Percentiles rank a stretch among this genome's conserved stretches.
Evolutionary conservation across 2,888 invertebrate genomes (phyloP).

Genomic region (Ditylenchus weischeri): DNA sequence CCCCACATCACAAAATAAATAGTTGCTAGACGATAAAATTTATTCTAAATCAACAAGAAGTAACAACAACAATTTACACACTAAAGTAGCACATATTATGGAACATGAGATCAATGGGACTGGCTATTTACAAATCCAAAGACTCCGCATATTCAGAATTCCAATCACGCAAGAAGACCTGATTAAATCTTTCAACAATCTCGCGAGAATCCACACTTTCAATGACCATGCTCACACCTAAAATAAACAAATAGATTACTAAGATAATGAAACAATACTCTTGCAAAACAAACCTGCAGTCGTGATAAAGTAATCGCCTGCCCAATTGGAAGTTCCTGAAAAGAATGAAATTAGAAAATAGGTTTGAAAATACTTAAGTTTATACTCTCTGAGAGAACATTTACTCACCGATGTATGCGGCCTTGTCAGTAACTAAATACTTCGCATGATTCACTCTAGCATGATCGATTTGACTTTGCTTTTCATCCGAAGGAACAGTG

Average conservation of each 20-base stretch:
- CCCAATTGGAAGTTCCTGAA: constrained; percentile 77
- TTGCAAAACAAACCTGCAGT: neutral
- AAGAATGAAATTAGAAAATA: too few species aligned
- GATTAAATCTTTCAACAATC: constrained; percentile 16
- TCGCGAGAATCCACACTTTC: constrained; percentile 28
- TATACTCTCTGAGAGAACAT: neutral
- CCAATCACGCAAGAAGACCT: constrained; percentile 53
- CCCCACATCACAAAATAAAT: too few species aligned
- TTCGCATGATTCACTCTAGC: constrained; percentile 79
- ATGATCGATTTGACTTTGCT: constrained; percentile 45
- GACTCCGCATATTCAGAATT: constrained; percentile 35
- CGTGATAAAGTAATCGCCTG: constrained; percentile 80
- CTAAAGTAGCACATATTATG: too few species aligned
- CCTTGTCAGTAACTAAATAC: constrained; percentile 85
- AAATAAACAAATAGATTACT: constrained; percentile 66
- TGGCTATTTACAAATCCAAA: neutral
- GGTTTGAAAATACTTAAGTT: too few species aligned
- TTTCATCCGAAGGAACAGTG: constrained; percentile 27
- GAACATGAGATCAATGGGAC: too few species aligned
- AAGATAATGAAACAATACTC: too few species aligned
- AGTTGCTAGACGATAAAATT: too few species aligned
- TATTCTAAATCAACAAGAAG: too few species aligned
- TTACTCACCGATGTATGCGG: constrained; percentile 84
- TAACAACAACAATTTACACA: too few species aligned
- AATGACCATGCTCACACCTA: constrained; percentile 74